Evolutionary conservation across 1,140 invertebrate species (phyloP).

Genomic region (Nasonia vitripennis): DNA sequence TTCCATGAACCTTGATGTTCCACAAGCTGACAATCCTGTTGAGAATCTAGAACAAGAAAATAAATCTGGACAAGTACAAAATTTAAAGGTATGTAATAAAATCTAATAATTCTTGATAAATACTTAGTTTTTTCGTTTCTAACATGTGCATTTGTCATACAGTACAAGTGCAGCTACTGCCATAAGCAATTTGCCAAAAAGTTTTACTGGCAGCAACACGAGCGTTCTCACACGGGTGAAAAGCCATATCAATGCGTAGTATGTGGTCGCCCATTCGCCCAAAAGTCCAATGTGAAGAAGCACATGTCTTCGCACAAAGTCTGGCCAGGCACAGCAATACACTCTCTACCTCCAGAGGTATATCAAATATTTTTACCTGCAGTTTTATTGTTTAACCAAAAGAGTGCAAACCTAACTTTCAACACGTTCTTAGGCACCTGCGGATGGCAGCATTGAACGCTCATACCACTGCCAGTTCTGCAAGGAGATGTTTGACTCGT

Average conservation of each 20-base stretch:
- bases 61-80: conserved; percentile 61
- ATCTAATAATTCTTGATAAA: conserved; percentile 13
- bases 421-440: conserved; percentile 60
- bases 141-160: conserved; percentile 51
- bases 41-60: conserved; percentile 56
- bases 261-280: conserved; percentile 78
- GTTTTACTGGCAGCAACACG: conserved; percentile 76
- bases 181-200: conserved; percentile 76
- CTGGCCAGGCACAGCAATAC: conserved; percentile 71
- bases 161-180: conserved; percentile 75
- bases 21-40: conserved; percentile 35
- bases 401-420: not conserved
- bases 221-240: conserved; percentile 78
- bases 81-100: conserved; percentile 66
- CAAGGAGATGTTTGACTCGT: conserved; percentile 73
- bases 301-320: conserved; percentile 83
- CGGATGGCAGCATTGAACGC: conserved; percentile 70
- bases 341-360: conserved; percentile 71
- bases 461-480: conserved; percentile 73
- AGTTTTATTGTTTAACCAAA: not conserved
- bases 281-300: conserved; percentile 83
- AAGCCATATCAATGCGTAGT: conserved; percentile 80
- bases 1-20: conserved; percentile 38
- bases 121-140: conserved; percentile 41
- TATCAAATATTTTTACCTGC: not conserved